Base-by-base conservation (phyloP, 2,888 invertebrate species). In the Cantharis rustica region DNA sequence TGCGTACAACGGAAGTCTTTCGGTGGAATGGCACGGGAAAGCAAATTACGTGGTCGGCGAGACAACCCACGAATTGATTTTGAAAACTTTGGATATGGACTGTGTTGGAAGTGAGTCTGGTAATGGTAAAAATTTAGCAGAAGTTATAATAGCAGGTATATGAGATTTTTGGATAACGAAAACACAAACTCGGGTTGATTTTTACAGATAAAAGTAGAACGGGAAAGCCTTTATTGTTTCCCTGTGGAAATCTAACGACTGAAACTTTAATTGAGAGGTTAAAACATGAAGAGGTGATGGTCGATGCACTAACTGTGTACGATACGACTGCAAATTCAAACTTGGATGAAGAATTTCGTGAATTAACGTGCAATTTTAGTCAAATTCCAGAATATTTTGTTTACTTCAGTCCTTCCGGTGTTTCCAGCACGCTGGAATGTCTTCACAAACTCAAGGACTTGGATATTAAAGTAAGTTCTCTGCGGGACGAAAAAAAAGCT, bases 391-490 rank as follows among this genome's bases (percentile, higher is more conserved):
- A 91, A 81, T 91, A 86, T 83, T 82, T 91, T 61, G 89, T 91
- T 2, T 91, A 91, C 85, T 92, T 92, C 80, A 91, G 91, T 81
- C 91, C 92, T 1, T 91, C 91, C 5, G 91, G 91, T 16, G 88
- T 91, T 0, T 88, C 88, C 72, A 90, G 88, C 82, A 88, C 89
- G 0, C 80, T 88, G 61, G 87, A 71, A 1, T 64, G 16, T 23
- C 10, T 77, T 13, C 31, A 31, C 31, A 13, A 13, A 4, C 5
- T 31, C 13, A 31, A 31, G n/a, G 31, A 31, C 13, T n/a, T 31
- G 4, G 31, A 31, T 10, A 15, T 64, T 69, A 75, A 75, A 69
- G 75, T 75, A 72, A 71, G 63, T 15, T 15, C 10, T 16, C 47
- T 11, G 47, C n/a, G 13, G n/a, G 31, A 5, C 5, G 5, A 10